Evolutionary conservation across 2,888 invertebrate species (phyloP), one percentile per base, ranked within the genome.

Genomic region (Mellilla xanthometata): DNA sequence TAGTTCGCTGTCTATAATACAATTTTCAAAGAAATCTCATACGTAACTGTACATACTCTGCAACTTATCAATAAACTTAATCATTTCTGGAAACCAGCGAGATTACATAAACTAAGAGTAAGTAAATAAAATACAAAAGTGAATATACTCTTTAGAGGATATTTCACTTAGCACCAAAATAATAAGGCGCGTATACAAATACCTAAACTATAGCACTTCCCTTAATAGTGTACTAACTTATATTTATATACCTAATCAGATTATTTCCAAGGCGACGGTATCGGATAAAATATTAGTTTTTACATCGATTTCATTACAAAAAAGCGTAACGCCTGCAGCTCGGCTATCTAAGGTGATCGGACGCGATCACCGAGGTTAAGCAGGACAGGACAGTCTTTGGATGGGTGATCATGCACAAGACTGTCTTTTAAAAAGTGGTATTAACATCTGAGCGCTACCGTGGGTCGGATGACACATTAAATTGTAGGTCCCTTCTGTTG

Each of bases 11-110:
- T 71, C 74, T 81, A 77, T 81, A 75, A 82, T 72, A 73, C 67
- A 71, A 72, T 32, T 54, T 64, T 61, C 62, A 61, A 67, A 69
- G 69, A 76, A 89, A 89, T 89, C 88, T 89, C 88, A 89, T 83
- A 77, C 80, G 88, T 89, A 89, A 89, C 88, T 88, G 88, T 89
- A 88, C 87, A 88, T 64, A 87, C 86, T 87, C 65, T 73, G 68
- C 73, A 73, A 50, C 56, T 57, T 47, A 56, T 62, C 46, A 24
- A 54, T 52, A 59, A 60, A 57, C 31, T 53, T 47, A 51, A 45
- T 48, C 53, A 52, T 45, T 38, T 41, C 29, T 47, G 41, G 41
- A 48, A 48, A 34, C 31, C 30, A 53, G 52, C 55, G 59, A 57
- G 54, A 57, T 58, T 53, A 54, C 40, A 53, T 46, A 38, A 36